These are phyloP conservation scores for Lagothrix lagotricha DNA, from an alignment of 2,797 vertebrate genomes.

Conservation along the genomic window DNA sequence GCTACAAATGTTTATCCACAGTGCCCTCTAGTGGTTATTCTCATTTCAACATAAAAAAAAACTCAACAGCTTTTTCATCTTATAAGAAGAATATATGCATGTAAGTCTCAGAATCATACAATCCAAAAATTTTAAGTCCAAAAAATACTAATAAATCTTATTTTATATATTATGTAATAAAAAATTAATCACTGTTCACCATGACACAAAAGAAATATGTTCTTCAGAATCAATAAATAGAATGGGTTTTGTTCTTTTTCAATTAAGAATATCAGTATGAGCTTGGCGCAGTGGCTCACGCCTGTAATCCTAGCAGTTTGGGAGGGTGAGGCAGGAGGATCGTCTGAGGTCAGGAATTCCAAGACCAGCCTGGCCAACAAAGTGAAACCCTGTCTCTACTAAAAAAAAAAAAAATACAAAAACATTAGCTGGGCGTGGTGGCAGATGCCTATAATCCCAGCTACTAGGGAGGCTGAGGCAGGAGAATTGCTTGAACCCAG, in stretches of 20 bases:
- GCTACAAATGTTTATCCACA: conserved; percentile 77
- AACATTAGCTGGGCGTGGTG: too few species aligned
- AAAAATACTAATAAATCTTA: neutral
- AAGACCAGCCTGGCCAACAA: too few species aligned
- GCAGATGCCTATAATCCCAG: too few species aligned
- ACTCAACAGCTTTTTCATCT: neutral
- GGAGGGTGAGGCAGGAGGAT: too few species aligned
- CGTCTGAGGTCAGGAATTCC: too few species aligned
- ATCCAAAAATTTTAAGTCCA: neutral
- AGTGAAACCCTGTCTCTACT: too few species aligned
- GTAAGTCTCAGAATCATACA: neutral
- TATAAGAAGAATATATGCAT: neutral
- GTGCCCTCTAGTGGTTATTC: conserved; percentile 82
- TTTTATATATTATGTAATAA: neutral
- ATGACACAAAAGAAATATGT: neutral
- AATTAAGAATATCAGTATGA: neutral
- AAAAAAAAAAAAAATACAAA: too few species aligned
- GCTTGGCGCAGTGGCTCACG: too few species aligned
- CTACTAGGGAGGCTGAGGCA: too few species aligned
- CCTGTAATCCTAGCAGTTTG: too few species aligned
- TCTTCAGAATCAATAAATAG: neutral
- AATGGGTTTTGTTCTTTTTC: neutral
- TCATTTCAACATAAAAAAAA: conserved; percentile 40
- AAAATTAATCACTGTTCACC: neutral
- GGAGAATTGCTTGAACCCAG: too few species aligned